phyloP scores from a whole-genome alignment of 2,113 vertebrate species.

The Passer montanus region DNA sequence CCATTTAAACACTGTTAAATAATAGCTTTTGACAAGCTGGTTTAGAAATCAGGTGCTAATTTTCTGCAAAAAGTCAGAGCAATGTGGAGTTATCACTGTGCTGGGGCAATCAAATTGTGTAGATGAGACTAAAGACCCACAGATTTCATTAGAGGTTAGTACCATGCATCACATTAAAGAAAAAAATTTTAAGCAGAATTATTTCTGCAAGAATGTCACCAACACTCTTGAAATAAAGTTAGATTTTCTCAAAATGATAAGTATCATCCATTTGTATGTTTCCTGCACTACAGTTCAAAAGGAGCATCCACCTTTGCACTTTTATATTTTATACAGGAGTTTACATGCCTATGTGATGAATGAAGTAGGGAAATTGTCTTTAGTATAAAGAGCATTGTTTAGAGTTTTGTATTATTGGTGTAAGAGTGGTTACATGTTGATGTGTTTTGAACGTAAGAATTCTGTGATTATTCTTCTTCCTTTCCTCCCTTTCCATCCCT shows the following conservation, averaged over 20 bases:
- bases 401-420: background rate
- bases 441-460: background rate
- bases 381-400: background rate
- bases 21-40: background rate
- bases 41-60: background rate
- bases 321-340: background rate
- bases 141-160: background rate
- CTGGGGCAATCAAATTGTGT: background rate
- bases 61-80: background rate
- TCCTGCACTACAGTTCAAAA: background rate
- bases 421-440: background rate
- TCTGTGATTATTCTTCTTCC: background rate
- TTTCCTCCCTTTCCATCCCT: background rate
- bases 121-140: background rate
- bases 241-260: background rate
- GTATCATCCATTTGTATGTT: background rate
- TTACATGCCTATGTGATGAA: background rate
- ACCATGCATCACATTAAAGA: background rate
- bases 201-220: background rate
- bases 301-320: background rate
- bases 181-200: background rate
- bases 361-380: background rate
- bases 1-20: background rate
- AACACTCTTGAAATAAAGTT: background rate
- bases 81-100: background rate